Evolutionary conservation across 2,888 invertebrate species (phyloP).

Genomic region (Rhagonycha fulva): DNA sequence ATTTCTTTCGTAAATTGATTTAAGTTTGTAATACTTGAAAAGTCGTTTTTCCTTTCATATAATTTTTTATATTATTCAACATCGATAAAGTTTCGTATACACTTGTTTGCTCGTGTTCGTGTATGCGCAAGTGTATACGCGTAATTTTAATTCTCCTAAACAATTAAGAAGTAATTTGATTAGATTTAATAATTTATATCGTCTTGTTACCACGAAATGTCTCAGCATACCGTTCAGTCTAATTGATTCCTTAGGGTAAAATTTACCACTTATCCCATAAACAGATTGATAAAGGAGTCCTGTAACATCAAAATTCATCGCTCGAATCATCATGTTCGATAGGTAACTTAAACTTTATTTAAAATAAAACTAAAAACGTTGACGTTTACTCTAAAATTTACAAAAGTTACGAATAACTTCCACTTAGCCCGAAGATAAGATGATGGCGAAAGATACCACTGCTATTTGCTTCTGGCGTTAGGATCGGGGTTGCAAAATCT

Average conservation of each 20-base stretch:
- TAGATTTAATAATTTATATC: background rate
- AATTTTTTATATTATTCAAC: background rate
- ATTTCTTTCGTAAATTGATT: background rate
- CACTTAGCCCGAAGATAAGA: background rate
- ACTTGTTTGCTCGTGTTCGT: background rate
- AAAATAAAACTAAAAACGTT: background rate
- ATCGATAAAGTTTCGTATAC: no score
- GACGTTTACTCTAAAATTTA: background rate
- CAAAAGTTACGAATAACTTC: background rate
- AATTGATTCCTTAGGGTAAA: background rate
- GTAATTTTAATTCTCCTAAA: background rate
- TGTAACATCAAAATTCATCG: background rate
- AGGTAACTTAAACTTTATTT: background rate
- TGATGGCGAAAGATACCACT: background rate
- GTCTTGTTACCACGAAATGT: background rate
- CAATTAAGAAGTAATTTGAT: background rate
- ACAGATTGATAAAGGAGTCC: background rate
- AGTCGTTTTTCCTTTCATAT: background rate
- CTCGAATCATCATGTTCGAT: background rate
- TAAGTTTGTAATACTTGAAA: background rate
- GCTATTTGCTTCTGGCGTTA: background rate
- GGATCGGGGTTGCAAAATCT: background rate
- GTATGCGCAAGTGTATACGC: background rate
- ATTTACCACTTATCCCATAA: background rate
- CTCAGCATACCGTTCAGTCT: background rate